A percentile compares a stretch with the other conserved stretches of the same genome.
Conservation (phyloP, 2,888 invertebrate genomes). For the Cepaea hortensis region DNA sequence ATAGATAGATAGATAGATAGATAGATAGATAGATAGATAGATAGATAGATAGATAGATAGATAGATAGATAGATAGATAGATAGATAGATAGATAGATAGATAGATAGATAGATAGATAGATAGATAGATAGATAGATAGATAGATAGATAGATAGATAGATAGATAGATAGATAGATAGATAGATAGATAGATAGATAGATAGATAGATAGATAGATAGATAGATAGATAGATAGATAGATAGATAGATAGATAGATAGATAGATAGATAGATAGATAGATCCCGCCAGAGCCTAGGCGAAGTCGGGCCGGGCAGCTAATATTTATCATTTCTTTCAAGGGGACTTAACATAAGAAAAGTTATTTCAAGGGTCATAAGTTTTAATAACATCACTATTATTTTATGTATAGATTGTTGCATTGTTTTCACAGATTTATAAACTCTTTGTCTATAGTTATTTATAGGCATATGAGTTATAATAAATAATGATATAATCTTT, state of each 20-base stretch:
- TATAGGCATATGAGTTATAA: too few relatives aligned
- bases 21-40: slow-evolving; percentile 14
- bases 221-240: slow-evolving; percentile 19
- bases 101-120: slow-evolving; percentile 19
- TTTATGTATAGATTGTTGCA: too few relatives aligned
- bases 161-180: slow-evolving; percentile 16
- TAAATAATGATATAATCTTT: too few relatives aligned
- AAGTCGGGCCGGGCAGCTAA: too few relatives aligned
- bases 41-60: slow-evolving; percentile 19
- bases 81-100: slow-evolving; percentile 16
- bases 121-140: slow-evolving; percentile 19
- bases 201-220: slow-evolving; percentile 19
- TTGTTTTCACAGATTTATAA: too few relatives aligned
- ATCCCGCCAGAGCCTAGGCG: too few relatives aligned
- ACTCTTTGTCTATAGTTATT: too few relatives aligned
- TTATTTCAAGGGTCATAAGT: too few relatives aligned
- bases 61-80: slow-evolving; percentile 19
- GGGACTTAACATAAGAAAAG: too few relatives aligned
- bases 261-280: slow-evolving; percentile 9
- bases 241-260: slow-evolving; percentile 19
- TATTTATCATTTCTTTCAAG: too few relatives aligned
- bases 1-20: slow-evolving; percentile 8
- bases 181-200: slow-evolving; percentile 19
- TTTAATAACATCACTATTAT: too few relatives aligned
- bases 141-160: slow-evolving; percentile 19